These are phyloP conservation scores for Malurus elegans DNA, from an alignment of 2,113 vertebrate species.

Conservation along the genomic window DNA sequence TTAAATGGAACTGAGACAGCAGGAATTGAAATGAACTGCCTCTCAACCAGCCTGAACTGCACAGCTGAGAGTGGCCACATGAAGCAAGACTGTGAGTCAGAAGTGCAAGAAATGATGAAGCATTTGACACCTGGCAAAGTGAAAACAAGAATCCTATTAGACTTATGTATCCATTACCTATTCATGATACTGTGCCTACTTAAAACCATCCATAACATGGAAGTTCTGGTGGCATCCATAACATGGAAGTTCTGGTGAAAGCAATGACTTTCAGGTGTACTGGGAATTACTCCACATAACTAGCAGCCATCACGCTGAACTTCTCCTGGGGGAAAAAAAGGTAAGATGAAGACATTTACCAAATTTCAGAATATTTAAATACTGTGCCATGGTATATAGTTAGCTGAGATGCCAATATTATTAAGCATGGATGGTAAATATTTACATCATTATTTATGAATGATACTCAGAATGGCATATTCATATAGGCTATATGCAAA, in stretches of 20 bases:
- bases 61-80: not conserved
- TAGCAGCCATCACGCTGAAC: not conserved
- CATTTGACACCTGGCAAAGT: not conserved
- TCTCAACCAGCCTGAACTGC: not conserved
- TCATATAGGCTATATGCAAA: not conserved
- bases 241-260: too few species aligned
- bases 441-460: not conserved
- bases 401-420: not conserved
- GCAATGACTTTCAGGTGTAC: not conserved
- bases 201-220: not conserved
- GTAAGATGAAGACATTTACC: not conserved
- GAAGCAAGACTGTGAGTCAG: not conserved
- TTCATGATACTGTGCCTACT: not conserved
- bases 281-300: not conserved
- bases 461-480: not conserved
- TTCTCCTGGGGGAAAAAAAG: constrained; percentile 14
- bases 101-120: not conserved
- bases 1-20: not conserved
- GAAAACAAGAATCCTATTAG: not conserved
- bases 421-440: not conserved
- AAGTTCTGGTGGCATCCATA: too few species aligned
- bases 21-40: not conserved
- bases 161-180: not conserved
- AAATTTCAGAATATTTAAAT: not conserved
- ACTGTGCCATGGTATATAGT: not conserved